Base-by-base conservation (phyloP, 1,140 invertebrate genomes). In the honey bee (Apis mellifera) region DNA sequence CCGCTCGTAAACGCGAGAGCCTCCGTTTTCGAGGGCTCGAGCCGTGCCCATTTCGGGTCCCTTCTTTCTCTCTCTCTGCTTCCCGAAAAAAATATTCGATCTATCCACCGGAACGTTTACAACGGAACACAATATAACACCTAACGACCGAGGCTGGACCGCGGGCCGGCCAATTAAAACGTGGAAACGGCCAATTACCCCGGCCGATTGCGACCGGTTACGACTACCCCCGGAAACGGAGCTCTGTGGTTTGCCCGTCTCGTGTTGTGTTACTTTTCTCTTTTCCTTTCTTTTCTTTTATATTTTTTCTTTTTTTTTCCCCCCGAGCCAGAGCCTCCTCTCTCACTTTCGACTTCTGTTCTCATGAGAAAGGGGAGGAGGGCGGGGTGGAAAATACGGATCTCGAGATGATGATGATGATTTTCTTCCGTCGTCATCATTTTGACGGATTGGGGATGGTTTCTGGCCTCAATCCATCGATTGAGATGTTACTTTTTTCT, bases 111-210 rank as follows among this genome's bases (percentile, higher is more conserved):
- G 88, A 92, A 78, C 88, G 86, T 92, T 91, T 91, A 92, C 89
- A 92, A 81, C 89, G 80, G 86, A 84, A 85, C 85, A 90, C 89
- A 91, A 90, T 92, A 92, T 93, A 93, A 93, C 91, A 87, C 86
- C 89, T 91, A 94, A 93, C 92, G 91, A 93, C 91, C 90, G 83
- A 87, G 89, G 83, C 83, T 72, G 62, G 80, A 84, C 81, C 88
- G 76, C 89, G 86, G 88, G 87, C 87, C 89, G 84, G 90, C 93
- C 93, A 94, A 93, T 94, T 93, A 94, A 94, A 93, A 93, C 32
- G 83, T 91, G 86, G 92, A 87, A 93, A 92, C 90, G 90, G 90
- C 91, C 92, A 94, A 94, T 94, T 93, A 92, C 82, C 69, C 59
- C 48, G 68, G 57, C 57, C 32, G 23, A n/a, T 81, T 64, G 80